Evolutionary conservation across 2,888 invertebrate genomes (phyloP).

Genomic region (Scaeva pyrastri): DNA sequence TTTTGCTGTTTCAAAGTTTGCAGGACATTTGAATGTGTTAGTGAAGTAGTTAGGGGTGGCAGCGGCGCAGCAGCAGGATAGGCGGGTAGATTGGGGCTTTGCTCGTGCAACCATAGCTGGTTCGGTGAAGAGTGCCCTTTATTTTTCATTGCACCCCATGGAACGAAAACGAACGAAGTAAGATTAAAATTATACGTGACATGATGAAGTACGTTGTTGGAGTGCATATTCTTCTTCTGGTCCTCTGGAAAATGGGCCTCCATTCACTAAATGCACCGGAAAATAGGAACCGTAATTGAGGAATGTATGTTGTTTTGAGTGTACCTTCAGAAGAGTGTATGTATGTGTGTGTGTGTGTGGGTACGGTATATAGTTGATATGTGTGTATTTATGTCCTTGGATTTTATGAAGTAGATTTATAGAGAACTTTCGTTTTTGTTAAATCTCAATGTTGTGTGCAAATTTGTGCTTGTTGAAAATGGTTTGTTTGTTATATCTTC

Average conservation of each 20-base stretch:
- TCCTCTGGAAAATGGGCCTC: slow-evolving; percentile 67
- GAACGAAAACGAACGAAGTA: slow-evolving; percentile 62
- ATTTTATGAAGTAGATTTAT: slow-evolving; percentile 28
- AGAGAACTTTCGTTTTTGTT: slow-evolving; percentile 60
- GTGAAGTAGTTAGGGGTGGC: slow-evolving; percentile 22
- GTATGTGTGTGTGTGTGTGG: not conserved
- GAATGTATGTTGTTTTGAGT: slow-evolving; percentile 12
- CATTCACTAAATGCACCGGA: slow-evolving; percentile 66
- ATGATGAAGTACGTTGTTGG: slow-evolving; percentile 66
- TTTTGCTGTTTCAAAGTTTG: slow-evolving; percentile 23
- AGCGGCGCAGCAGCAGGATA: no score
- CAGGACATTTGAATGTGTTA: slow-evolving; percentile 51
- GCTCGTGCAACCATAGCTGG: not conserved
- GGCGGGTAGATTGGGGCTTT: not conserved
- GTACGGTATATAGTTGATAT: no score
- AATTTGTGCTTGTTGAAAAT: slow-evolving; percentile 33
- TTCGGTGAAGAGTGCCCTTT: slow-evolving; percentile 46
- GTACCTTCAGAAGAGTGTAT: not conserved
- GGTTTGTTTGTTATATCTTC: not conserved
- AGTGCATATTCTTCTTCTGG: slow-evolving; percentile 63
- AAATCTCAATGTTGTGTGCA: slow-evolving; percentile 33
- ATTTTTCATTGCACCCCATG: slow-evolving; percentile 65
- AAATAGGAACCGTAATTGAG: slow-evolving; percentile 58
- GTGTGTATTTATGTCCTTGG: slow-evolving; percentile 23
- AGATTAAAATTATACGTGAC: slow-evolving; percentile 76